These are phyloP conservation scores for Halichoerus grypus DNA, from an alignment of 2,113 vertebrate genomes.

Conservation along the genomic window DNA sequence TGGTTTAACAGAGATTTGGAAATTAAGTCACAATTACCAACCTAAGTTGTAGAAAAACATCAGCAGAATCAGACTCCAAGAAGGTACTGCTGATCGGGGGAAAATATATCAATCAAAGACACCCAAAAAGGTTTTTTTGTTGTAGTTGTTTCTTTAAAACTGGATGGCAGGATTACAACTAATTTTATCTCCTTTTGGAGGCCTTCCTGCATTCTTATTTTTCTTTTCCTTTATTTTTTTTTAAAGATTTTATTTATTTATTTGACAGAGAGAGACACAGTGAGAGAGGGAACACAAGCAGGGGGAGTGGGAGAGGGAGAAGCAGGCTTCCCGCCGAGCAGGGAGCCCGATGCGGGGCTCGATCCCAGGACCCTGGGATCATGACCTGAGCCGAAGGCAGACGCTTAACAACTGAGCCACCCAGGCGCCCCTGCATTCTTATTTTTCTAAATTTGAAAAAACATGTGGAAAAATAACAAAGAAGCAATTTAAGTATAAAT, in stretches of 20 bases:
- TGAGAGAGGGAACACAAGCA: too few species aligned
- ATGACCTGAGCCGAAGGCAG: too few species aligned
- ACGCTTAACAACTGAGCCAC: too few species aligned
- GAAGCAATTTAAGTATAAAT: neutral
- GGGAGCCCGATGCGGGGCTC: too few species aligned
- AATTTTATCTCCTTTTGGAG: slow-evolving; percentile 21
- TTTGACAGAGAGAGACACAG: too few species aligned
- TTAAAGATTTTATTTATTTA: too few species aligned
- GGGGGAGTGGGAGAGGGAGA: too few species aligned
- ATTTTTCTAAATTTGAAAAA: slow-evolving; percentile 21
- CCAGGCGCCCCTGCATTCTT: neutral
- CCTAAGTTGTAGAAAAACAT: neutral
- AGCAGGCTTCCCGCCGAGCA: too few species aligned
- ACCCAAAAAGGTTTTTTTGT: neutral
- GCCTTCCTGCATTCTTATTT: slow-evolving; percentile 22
- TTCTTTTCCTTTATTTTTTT: neutral
- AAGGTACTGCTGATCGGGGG: neutral
- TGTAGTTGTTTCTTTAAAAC: neutral
- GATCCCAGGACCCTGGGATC: too few species aligned
- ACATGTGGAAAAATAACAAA: neutral
- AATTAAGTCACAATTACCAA: slow-evolving; percentile 59
- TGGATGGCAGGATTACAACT: slow-evolving; percentile 11
- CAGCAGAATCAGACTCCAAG: neutral
- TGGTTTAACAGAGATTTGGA: slow-evolving; percentile 24
- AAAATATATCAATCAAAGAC: neutral